These are phyloP conservation scores for Melierax canorus DNA, from an alignment of 2,113 vertebrate genomes.

Conservation along the genomic window DNA sequence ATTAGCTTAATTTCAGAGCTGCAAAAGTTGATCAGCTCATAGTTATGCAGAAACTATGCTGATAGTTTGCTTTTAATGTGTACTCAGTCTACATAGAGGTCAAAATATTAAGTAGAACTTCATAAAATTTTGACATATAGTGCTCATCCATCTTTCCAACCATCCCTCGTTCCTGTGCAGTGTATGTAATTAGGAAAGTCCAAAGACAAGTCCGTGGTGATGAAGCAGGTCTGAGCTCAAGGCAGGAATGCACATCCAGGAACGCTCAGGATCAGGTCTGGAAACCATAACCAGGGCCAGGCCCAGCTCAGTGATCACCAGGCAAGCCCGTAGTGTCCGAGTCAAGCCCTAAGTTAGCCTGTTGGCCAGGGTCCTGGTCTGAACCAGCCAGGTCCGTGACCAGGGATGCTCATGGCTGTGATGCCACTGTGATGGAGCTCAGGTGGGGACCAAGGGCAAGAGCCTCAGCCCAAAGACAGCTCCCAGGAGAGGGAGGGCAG, in stretches of 20 bases:
- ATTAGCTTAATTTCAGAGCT: neutral
- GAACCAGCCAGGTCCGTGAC: neutral
- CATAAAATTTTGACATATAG: neutral
- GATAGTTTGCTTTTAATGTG: neutral
- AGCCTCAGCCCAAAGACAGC: neutral
- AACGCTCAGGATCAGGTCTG: neutral
- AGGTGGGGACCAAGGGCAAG: rapidly evolving
- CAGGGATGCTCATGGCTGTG: neutral
- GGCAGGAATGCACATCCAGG: neutral
- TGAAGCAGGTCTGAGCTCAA: neutral
- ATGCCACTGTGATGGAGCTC: neutral
- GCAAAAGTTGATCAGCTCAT: neutral
- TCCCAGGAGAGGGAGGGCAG: neutral
- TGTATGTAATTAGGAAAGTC: neutral
- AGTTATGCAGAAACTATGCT: neutral
- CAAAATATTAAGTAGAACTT: neutral
- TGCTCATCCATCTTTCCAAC: neutral
- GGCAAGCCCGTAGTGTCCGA: neutral
- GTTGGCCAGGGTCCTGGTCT: neutral
- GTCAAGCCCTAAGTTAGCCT: neutral
- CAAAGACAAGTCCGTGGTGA: neutral
- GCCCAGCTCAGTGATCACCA: neutral
- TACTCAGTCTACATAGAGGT: neutral
- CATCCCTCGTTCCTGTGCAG: neutral
- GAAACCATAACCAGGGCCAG: neutral